phyloP scores from a whole-genome alignment of 2,113 vertebrate species.

The Chrysochloris asiatica region DNA sequence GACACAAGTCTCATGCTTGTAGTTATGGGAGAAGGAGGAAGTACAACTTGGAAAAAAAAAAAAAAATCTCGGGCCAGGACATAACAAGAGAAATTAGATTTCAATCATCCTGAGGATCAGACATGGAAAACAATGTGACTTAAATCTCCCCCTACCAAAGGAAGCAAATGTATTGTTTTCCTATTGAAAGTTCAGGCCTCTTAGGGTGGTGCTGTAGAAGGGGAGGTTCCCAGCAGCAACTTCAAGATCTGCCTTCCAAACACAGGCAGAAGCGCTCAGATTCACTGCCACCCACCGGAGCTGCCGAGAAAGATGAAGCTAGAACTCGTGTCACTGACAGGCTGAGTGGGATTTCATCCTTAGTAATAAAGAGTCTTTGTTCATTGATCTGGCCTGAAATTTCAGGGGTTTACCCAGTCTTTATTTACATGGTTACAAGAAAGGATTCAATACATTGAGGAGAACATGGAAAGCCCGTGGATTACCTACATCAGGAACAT shows the following conservation, averaged over 20 bases:
- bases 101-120: not conserved
- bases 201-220: not conserved
- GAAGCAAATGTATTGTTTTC: not conserved
- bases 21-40: too few species aligned
- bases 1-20: not conserved
- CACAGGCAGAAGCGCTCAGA: not conserved
- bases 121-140: not conserved
- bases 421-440: not conserved
- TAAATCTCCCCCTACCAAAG: not conserved
- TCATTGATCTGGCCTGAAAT: not conserved
- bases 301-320: not conserved
- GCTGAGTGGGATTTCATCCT: too few species aligned
- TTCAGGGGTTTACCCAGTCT: not conserved
- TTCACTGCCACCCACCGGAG: too few species aligned
- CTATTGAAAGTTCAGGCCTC: not conserved
- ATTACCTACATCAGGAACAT: fast-evolving
- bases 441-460: not conserved
- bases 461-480: too few species aligned
- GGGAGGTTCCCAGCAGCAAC: not conserved
- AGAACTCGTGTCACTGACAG: too few species aligned
- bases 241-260: not conserved
- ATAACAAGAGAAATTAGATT: not conserved
- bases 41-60: not conserved
- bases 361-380: too few species aligned
- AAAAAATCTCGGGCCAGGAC: not conserved